A percentile compares a stretch with the other conserved stretches of the same genome.
Conservation (phyloP, 64 coral and sea anemone genomes). For the Dendrophyllia cribrosa region DNA sequence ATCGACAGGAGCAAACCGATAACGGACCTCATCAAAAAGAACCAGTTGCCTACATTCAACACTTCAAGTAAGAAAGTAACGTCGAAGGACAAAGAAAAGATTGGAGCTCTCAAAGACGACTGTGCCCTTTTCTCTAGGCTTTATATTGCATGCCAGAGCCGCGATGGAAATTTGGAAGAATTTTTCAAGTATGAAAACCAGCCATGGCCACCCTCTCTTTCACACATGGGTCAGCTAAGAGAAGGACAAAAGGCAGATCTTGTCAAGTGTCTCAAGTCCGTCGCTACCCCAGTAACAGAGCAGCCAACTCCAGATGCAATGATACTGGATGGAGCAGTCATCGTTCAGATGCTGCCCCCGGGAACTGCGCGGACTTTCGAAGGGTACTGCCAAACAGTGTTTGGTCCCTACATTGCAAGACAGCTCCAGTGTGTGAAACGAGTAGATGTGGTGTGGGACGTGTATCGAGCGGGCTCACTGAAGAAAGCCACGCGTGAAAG, state of each 20-base stretch:
- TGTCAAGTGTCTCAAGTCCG: neutral
- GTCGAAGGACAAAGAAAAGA: neutral
- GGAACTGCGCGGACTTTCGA: neutral
- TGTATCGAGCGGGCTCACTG: neutral
- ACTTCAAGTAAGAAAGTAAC: neutral
- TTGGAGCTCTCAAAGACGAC: neutral
- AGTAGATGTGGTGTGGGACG: slow-evolving; percentile 24
- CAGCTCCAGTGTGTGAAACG: neutral
- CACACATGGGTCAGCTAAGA: neutral
- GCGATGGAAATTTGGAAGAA: slow-evolving; percentile 26
- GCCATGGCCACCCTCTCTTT: neutral
- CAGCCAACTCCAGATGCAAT: neutral
- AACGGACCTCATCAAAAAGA: neutral
- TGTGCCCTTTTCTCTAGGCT: neutral
- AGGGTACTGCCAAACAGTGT: neutral
- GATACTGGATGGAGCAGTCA: neutral
- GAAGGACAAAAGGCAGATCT: slow-evolving; percentile 33
- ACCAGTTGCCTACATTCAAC: neutral
- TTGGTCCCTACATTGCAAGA: neutral
- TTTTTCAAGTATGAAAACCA: slow-evolving; percentile 20
- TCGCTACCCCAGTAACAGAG: neutral
- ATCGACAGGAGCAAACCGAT: neutral
- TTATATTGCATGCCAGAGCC: slow-evolving; percentile 19
- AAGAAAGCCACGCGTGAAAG: slow-evolving; percentile 12
- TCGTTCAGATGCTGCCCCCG: slow-evolving; percentile 2